Conservation (phyloP, 2,113 vertebrate species). For the Atherinomorus stipes region DNA sequence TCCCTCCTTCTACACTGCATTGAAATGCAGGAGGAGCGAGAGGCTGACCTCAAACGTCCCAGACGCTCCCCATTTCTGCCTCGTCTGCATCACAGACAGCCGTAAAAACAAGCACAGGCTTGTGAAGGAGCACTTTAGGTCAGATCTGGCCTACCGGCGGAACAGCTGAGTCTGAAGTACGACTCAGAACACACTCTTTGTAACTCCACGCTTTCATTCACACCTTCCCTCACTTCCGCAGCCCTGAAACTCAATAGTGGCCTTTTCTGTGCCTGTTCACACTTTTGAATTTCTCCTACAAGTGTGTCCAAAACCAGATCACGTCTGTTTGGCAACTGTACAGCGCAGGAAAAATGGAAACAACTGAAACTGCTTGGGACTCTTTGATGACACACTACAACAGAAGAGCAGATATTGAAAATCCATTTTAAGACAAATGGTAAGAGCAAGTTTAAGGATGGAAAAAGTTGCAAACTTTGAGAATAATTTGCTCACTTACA, state of each 20-base stretch:
- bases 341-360: conserved; percentile 37
- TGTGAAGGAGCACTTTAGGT: conserved; percentile 23
- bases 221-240: conserved; percentile 6
- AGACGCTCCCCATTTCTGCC: conserved; percentile 19
- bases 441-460: background rate
- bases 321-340: conserved; percentile 40
- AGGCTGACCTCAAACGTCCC: conserved; percentile 5
- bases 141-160: conserved; percentile 19
- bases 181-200: background rate
- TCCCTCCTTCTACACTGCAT: background rate
- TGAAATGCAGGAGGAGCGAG: conserved; percentile 3
- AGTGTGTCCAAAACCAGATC: conserved; percentile 61
- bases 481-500: conserved; percentile 1
- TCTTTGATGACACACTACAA: conserved; percentile 25
- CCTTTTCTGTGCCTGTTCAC: conserved; percentile 31
- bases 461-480: background rate
- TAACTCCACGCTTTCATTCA: conserved; percentile 29
- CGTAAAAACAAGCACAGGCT: conserved; percentile 36
- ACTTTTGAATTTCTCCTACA: conserved; percentile 18
- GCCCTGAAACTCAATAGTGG: conserved; percentile 23
- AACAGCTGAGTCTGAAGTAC: conserved; percentile 43
- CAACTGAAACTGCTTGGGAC: conserved; percentile 25
- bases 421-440: background rate
- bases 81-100: conserved; percentile 45
- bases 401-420: conserved; percentile 5